Conservation (phyloP, 1,140 invertebrate species). For the Mercenaria mercenaria region DNA sequence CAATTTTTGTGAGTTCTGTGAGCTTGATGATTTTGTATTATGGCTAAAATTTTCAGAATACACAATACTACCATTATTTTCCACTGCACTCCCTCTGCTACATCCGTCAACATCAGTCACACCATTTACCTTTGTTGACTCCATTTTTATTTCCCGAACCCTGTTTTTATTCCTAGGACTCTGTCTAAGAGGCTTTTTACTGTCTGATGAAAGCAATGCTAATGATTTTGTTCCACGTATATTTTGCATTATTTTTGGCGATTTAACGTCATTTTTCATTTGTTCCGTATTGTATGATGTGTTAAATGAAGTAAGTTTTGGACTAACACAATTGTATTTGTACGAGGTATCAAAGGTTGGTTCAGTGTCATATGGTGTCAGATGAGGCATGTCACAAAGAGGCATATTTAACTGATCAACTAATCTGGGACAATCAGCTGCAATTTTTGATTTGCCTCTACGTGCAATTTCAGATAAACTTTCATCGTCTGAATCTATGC, state of each 20-base stretch:
- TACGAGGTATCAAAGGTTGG: slow-evolving; percentile 25
- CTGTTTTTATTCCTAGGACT: slow-evolving; percentile 40
- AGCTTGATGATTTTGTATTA: background rate
- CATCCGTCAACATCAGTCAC: background rate
- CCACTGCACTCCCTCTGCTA: background rate
- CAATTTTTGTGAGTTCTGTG: background rate
- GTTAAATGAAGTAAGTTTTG: slow-evolving; percentile 48
- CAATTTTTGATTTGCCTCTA: slow-evolving; percentile 43
- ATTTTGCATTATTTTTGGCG: background rate
- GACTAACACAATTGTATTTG: slow-evolving; percentile 48
- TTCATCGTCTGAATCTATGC: slow-evolving; percentile 14
- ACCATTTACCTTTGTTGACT: background rate
- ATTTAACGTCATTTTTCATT: background rate
- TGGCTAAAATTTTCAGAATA: background rate
- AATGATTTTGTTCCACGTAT: slow-evolving; percentile 12
- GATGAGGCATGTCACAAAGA: slow-evolving; percentile 49
- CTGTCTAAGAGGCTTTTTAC: background rate
- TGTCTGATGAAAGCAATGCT: background rate
- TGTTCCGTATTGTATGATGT: background rate
- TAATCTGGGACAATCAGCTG: slow-evolving; percentile 7
- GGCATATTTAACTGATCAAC: background rate
- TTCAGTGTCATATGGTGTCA: slow-evolving; percentile 53
- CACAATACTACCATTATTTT: background rate
- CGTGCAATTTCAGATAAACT: background rate
- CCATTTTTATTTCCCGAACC: background rate